These are phyloP conservation scores for Emydocephalus ijimae DNA, from an alignment of 2,113 vertebrate genomes.

Conservation along the genomic window DNA sequence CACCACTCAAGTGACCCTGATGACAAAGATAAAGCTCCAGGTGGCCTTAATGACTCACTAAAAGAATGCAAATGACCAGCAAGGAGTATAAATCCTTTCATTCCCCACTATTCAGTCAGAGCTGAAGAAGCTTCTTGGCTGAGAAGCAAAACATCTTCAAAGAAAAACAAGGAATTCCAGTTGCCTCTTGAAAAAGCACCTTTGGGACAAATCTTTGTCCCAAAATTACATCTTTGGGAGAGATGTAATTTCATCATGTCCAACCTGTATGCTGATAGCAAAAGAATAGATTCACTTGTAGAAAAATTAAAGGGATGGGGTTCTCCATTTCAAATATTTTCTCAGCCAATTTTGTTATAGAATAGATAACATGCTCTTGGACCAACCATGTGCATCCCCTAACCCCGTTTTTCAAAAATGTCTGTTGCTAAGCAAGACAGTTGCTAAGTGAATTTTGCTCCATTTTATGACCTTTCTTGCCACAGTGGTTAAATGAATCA, in stretches of 20 bases:
- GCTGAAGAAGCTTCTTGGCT: too few relatives aligned
- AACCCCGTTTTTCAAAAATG: background rate
- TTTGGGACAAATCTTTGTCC: too few relatives aligned
- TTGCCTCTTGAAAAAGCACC: too few relatives aligned
- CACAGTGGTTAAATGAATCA: background rate
- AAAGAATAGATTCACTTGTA: background rate
- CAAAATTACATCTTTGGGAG: background rate
- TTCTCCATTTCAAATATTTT: background rate
- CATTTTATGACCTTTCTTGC: background rate
- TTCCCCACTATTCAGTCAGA: too few relatives aligned
- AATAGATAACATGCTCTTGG: background rate
- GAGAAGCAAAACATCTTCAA: too few relatives aligned
- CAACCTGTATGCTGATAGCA: background rate
- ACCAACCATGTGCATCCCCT: background rate
- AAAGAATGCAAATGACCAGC: too few relatives aligned
- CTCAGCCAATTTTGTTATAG: background rate
- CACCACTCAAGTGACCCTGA: too few relatives aligned
- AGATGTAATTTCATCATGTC: background rate
- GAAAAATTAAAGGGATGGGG: background rate
- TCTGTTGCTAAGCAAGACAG: background rate
- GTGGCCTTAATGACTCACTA: too few relatives aligned
- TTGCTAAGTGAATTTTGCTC: background rate
- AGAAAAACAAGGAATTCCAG: too few relatives aligned
- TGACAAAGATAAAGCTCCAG: too few relatives aligned
- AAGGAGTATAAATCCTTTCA: too few relatives aligned